Evolutionary conservation across 2,797 vertebrate genomes (phyloP).

Genomic region (Euthynnus affinis): DNA sequence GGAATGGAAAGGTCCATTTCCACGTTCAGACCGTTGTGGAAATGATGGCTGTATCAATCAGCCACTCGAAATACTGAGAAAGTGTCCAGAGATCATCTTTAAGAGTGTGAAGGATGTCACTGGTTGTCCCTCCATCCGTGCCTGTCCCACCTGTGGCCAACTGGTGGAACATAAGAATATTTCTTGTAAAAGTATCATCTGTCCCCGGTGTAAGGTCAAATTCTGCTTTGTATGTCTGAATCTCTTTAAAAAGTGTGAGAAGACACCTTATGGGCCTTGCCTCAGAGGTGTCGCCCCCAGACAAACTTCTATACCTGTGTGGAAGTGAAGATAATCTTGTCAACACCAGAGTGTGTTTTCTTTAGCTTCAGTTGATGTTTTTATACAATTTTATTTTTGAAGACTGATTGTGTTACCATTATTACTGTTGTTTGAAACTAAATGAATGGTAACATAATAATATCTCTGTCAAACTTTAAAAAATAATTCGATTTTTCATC

Average conservation of each 20-base stretch:
- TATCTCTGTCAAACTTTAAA: too few relatives aligned
- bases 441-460: too few relatives aligned
- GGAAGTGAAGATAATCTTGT: neutral
- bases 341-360: too few relatives aligned
- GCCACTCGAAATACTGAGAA: slow-evolving; percentile 36
- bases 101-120: slow-evolving; percentile 8
- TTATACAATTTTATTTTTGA: too few relatives aligned
- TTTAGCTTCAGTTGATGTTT: too few relatives aligned
- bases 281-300: slow-evolving; percentile 31
- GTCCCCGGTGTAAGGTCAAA: slow-evolving; percentile 28
- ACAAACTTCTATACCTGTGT: slow-evolving; percentile 46
- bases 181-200: slow-evolving; percentile 39
- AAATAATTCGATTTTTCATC: too few relatives aligned
- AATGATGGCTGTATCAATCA: slow-evolving; percentile 42
- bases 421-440: too few relatives aligned
- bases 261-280: fast-evolving
- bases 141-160: slow-evolving; percentile 53
- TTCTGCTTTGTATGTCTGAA: slow-evolving; percentile 75
- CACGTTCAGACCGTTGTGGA: slow-evolving; percentile 46
- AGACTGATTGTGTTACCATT: too few relatives aligned
- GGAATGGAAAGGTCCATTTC: slow-evolving; percentile 52
- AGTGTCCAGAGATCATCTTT: slow-evolving; percentile 41
- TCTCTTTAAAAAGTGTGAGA: slow-evolving; percentile 12
- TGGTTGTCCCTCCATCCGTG: slow-evolving; percentile 55
- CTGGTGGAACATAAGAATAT: slow-evolving; percentile 45